Base-by-base conservation (phyloP, 2,888 invertebrate genomes). In the Tachina lurida region DNA sequence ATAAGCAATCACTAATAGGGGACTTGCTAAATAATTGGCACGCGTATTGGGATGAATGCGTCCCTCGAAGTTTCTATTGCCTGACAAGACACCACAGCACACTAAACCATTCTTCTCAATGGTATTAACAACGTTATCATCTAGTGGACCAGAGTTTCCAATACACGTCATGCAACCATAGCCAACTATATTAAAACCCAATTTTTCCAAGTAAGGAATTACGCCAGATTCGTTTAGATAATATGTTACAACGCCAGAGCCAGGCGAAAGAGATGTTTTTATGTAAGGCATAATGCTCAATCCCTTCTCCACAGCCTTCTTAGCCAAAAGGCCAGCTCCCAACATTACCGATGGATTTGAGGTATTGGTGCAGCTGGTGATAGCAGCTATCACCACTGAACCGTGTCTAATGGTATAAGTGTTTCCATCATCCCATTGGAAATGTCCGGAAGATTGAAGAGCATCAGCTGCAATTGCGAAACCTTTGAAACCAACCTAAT, bases 111-210 rank as follows among this genome's bases (percentile, higher is more conserved):
- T 97, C 96, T 97, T 96, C 91, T 98, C 98, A 87, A 98, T 98
- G 1, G 97, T 97, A 89, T 97, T 96, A 0, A 96, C 96, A n/a
- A 98, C 96, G 88, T 96, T 95, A 71, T 98, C 98, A 75, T 97
- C 97, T 0, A 99, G 95, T 0, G 98, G 98, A 0, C 99, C 99
- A 8, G 98, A 98, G 94, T 99, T 99, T 0, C 99, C 99, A 88
- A 99, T 99, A 91, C 99, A 99, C 0, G 99, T 99, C 99, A 99
- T 99, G 92, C 99, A 99, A 0, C 99, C 99, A 91, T 99, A 99
- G n/a, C 99, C 99, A 1, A 99, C 98, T 67, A 98, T 96, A 91
- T 97, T 95, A 92, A 99, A 99, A 10, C 99, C 99, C 1, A 99
- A 94, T 91, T 96, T 94, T 89, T 96, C 95, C 77, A 99, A 93